Evolutionary conservation across 2,113 vertebrate genomes (phyloP).

Genomic region (Gila orcuttii): DNA sequence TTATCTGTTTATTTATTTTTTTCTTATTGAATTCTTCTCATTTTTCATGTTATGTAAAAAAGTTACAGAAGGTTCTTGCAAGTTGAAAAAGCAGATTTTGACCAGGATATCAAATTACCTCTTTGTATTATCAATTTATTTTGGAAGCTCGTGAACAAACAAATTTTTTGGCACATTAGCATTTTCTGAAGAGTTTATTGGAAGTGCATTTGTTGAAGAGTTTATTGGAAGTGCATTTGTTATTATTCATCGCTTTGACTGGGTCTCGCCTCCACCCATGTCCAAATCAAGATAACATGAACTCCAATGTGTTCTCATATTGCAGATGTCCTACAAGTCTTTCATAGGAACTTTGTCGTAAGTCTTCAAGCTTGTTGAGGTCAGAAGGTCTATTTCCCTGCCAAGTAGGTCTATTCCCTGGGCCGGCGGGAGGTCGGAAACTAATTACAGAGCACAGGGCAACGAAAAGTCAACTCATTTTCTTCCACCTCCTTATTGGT

Average conservation of each 20-base stretch:
- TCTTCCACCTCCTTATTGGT: constrained; percentile 43
- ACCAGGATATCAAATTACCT: not conserved
- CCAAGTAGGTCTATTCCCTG: constrained; percentile 37
- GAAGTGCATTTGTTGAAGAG: constrained; percentile 14
- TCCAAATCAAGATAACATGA: constrained; percentile 15
- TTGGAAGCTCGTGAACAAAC: not conserved
- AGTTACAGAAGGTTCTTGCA: not conserved
- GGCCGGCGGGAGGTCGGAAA: constrained; percentile 54
- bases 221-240: constrained; percentile 30
- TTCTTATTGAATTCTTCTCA: not conserved
- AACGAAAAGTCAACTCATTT: constrained; percentile 73
- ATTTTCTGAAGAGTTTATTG: constrained; percentile 6
- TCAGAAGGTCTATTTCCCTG: constrained; percentile 43
- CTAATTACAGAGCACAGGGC: constrained; percentile 63
- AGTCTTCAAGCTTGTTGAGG: constrained; percentile 13
- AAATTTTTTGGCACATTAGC: not conserved
- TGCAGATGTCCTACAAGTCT: constrained; percentile 13
- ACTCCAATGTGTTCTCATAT: constrained; percentile 4
- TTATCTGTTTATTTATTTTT: not conserved
- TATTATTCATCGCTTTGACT: not conserved
- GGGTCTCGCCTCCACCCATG: not conserved
- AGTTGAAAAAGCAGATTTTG: constrained; percentile 9
- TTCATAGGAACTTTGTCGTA: not conserved
- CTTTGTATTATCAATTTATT: not conserved
- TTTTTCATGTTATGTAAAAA: not conserved